Base-by-base conservation (phyloP, 2,797 vertebrate genomes). In the Miichthys miiuy region DNA sequence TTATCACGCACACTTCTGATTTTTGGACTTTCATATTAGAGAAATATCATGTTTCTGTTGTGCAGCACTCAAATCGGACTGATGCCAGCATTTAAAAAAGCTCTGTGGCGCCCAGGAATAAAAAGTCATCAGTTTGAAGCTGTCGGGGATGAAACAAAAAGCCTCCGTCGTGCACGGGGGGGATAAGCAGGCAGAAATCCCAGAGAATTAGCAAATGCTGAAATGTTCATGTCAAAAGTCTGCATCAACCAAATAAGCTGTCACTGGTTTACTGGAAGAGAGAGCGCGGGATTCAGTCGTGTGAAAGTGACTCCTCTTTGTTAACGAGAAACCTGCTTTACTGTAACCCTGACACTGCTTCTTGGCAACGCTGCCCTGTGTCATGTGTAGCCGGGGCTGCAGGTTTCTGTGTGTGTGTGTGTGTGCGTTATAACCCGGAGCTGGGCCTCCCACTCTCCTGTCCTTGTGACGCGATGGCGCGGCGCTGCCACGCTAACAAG, bases 401-500 rank as follows among this genome's bases (percentile, higher is more conserved):
- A 76, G 64, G 58, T 77, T 5, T 64, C 50, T 76, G 51, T 64
- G 54, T 56, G 48, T 56, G 47, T 38, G 20, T 30, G 51, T 44
- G 51, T 20, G 63, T 41, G 66, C 13, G 56, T 42, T 10, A 30
- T 30, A 55, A 5, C 50, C 82, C 63, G 78, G 62, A 82, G 81
- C 84, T 52, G 68, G 78, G 79, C 77, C 83, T 80, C 65, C 58
- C 34, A 55, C 75, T 82, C 75, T 10, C 48, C 54, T 61, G 79
- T 67, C 56, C 71, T 44, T 17, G 51, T 69, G 62, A 81, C 65
- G 44, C 52, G 79, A 80, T 54, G 44, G 85, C 77, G 12, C 20
- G 52, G 72, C 66, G 30, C 83, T 83, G 81, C 79, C 85, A 80
- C 10, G 30, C 68, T 89, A 89, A 92, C 70, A 61, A 91, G 88